Base-by-base conservation (phyloP, 2,888 invertebrate genomes). In the Dicranocentrus wangi region DNA sequence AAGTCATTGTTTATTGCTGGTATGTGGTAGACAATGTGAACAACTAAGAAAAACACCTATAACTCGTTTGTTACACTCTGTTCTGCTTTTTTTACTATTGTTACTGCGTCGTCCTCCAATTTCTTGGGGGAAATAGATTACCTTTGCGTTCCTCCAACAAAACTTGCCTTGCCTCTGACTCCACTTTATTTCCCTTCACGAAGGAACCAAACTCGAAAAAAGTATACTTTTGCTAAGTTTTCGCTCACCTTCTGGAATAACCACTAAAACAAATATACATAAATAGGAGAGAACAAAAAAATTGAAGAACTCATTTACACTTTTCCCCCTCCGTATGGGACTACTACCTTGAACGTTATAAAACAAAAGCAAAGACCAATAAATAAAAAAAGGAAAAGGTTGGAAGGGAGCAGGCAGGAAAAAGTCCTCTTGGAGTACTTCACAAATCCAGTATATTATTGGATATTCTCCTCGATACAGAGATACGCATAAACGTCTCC, bases 301-400 rank as follows among this genome's bases (percentile, higher is more conserved):
- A 55, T 19, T 55, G 75, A 55, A 39, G 55, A 75, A 70, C 77
- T 77, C 77, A 69, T 77, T 77, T 77, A 61, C 77, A 70, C 77
- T 69, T 76, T 61, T 55, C 27, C 1, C 27, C 58, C 17, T 39
- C 61, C 63, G 27, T 70, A 63, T 68, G 76, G 68, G 76, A 47
- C 39, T 55, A 68, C 60, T 76, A 76, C 68, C 68, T 76, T 70
- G 53, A 70, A 39, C 32, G 61, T 63, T 69, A 68, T 76, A 69
- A 77, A 69, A 77, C 69, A 77, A 70, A 70, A 77, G 77, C 53
- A 63, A 77, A 77, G 51, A 63, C 70, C 76, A 77, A 77, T 77
- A 77, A 77, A 77, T 77, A 77, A 77, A 70, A 75, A 68, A n/a
- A n/a, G n/a, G 75, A 28, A 53, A 66, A 39, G 66, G 75, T 66